Percentiles rank a stretch among this genome's conserved stretches.
These are phyloP conservation scores for Drosophila demipolita DNA, from an alignment of 2,888 invertebrate species.

Conservation along the genomic window DNA sequence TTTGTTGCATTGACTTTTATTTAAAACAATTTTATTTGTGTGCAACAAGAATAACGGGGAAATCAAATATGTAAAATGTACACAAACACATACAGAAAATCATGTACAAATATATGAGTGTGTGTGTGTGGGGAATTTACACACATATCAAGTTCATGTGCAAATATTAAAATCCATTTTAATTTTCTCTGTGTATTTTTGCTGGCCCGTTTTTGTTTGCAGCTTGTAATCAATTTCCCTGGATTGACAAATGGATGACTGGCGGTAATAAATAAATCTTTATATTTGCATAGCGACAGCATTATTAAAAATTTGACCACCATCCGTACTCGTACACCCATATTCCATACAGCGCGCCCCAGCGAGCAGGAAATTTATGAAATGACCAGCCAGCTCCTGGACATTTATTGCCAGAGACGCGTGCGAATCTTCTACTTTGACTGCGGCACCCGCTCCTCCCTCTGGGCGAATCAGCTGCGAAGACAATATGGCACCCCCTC, in stretches of 20 bases:
- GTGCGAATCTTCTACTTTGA: constrained; percentile 80
- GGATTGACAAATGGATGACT: constrained; percentile 74
- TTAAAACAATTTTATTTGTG: constrained; percentile 73
- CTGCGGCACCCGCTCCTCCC: constrained; percentile 77
- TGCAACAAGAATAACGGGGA: constrained; percentile 31
- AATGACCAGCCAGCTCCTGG: constrained; percentile 80
- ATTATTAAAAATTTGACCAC: constrained; percentile 70
- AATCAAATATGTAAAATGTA: constrained; percentile 55
- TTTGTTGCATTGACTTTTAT: constrained; percentile 68
- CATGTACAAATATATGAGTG: not conserved
- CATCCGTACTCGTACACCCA: not conserved
- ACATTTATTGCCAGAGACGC: constrained; percentile 80
- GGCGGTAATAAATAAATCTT: constrained; percentile 76
- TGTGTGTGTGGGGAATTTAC: not conserved
- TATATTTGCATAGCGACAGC: constrained; percentile 60
- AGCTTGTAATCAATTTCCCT: constrained; percentile 82
- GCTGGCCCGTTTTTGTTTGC: constrained; percentile 57
- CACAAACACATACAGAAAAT: constrained; percentile 16
- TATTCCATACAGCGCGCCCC: constrained; percentile 69
- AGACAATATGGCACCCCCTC: constrained; percentile 76
- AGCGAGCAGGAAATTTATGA: constrained; percentile 80
- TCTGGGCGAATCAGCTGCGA: constrained; percentile 80
- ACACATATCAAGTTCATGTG: constrained; percentile 63
- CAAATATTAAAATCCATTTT: constrained; percentile 75
- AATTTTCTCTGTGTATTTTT: constrained; percentile 49